A percentile compares a stretch with the other conserved stretches of the same genome.
Evolutionary conservation across 2,113 vertebrate genomes (phyloP).

Genomic region (Caranx ignobilis): DNA sequence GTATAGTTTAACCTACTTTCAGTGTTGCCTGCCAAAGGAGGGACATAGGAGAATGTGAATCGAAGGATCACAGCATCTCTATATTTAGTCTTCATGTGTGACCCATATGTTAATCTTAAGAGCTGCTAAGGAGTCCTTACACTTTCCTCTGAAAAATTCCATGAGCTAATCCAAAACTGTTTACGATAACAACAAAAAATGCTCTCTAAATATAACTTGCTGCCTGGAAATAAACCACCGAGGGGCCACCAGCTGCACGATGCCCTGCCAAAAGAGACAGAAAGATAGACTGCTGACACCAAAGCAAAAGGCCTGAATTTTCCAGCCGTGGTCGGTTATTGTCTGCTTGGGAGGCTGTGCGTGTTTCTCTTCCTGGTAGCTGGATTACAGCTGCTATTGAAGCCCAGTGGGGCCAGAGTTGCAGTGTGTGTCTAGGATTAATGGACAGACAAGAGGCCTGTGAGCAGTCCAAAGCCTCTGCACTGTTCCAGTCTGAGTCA

Average conservation of each 20-base stretch:
- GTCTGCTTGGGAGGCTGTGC: constrained; percentile 62
- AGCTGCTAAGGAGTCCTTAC: constrained; percentile 16
- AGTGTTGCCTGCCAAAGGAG: neutral
- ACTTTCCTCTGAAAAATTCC: constrained; percentile 28
- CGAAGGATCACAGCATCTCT: constrained; percentile 21
- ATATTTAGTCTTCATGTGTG: constrained; percentile 59
- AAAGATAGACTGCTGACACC: constrained; percentile 77
- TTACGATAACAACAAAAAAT: constrained; percentile 48
- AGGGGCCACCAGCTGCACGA: constrained; percentile 60
- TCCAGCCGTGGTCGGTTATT: constrained; percentile 71
- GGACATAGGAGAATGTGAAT: constrained; percentile 7
- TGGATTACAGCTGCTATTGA: constrained; percentile 82
- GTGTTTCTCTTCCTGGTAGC: constrained; percentile 74
- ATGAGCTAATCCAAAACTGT: constrained; percentile 46
- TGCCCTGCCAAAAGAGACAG: constrained; percentile 63
- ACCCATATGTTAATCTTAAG: constrained; percentile 60
- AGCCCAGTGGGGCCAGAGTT: constrained; percentile 56
- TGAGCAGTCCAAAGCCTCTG: constrained; percentile 63
- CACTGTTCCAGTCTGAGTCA: constrained; percentile 69
- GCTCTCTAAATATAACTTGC: constrained; percentile 62
- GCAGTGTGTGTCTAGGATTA: constrained; percentile 77
- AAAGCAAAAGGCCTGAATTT: constrained; percentile 71
- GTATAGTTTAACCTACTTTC: constrained; percentile 68
- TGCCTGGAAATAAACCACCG: constrained; percentile 47
- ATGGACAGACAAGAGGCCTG: constrained; percentile 68